A percentile compares a stretch with the other conserved stretches of the same genome.
Conservation (phyloP, 1,140 invertebrate genomes). For the Dendroctonus ponderosae region DNA sequence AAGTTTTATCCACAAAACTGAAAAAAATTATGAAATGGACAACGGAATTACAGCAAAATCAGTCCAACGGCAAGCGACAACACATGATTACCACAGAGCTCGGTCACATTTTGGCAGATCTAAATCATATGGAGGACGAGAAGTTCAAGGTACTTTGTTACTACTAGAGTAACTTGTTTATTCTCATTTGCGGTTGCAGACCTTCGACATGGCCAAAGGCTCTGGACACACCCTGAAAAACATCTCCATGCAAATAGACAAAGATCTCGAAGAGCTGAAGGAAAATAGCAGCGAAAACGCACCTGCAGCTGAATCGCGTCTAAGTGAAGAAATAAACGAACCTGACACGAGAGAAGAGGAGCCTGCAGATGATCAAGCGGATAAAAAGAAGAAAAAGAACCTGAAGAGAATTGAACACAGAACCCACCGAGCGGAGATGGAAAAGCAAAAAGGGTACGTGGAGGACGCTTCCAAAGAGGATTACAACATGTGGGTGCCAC, state of each 20-base stretch:
- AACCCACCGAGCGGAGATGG: conserved; percentile 47
- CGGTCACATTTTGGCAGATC: conserved; percentile 28
- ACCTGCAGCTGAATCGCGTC: conserved; percentile 26
- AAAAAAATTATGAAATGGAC: conserved; percentile 35
- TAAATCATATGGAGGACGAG: conserved; percentile 30
- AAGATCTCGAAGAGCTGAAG: conserved; percentile 16
- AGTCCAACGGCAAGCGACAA: conserved; percentile 13
- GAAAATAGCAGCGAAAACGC: not conserved
- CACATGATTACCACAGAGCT: conserved; percentile 31
- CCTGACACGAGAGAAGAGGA: not conserved
- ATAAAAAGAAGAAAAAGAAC: conserved; percentile 42
- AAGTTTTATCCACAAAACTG: conserved; percentile 34
- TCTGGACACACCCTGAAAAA: conserved; percentile 33
- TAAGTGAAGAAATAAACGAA: not conserved
- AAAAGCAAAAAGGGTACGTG: conserved; percentile 51
- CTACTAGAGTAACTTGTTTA: not conserved
- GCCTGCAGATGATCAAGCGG: not conserved
- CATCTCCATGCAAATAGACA: conserved; percentile 32
- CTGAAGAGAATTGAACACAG: conserved; percentile 48
- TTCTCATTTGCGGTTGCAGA: not conserved
- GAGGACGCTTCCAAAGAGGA: conserved; percentile 60
- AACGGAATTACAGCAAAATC: conserved; percentile 4
- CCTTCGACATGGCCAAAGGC: conserved; percentile 16
- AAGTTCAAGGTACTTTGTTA: conserved; percentile 31
- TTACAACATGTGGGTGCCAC: conserved; percentile 77